phyloP scores from a whole-genome alignment of 2,797 vertebrate species.

The Cirrhinus molitorella region DNA sequence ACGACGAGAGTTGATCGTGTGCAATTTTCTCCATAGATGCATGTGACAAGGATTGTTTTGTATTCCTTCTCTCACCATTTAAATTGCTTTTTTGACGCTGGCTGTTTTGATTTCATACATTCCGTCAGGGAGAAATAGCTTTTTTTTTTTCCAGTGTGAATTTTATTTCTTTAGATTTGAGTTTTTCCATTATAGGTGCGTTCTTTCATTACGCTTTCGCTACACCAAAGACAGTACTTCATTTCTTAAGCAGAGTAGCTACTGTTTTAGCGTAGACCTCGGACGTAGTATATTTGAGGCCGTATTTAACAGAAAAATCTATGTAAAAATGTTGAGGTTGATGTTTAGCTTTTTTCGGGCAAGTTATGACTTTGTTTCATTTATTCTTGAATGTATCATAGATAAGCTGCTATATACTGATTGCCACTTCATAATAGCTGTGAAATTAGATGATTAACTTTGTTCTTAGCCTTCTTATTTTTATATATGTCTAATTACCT shows the following conservation, averaged over 20 bases:
- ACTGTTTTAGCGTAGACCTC: constrained; percentile 90
- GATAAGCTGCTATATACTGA: constrained; percentile 99
- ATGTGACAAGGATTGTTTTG: constrained; percentile 78
- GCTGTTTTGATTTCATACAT: constrained; percentile 90
- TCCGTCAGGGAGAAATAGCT: constrained; percentile 94
- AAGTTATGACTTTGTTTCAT: constrained; percentile 92
- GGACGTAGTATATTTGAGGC: constrained; percentile 87
- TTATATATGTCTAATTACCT: constrained; percentile 89
- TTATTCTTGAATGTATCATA: constrained; percentile 99
- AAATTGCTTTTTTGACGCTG: constrained; percentile 83
- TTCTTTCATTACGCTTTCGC: constrained; percentile 80
- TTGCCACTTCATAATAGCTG: constrained; percentile 99
- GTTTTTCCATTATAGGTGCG: constrained; percentile 71
- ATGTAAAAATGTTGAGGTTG: constrained; percentile 84
- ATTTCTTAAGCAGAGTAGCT: constrained; percentile 92
- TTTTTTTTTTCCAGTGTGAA: constrained; percentile 51
- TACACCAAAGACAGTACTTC: constrained; percentile 99
- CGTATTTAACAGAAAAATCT: constrained; percentile 74
- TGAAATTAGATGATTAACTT: constrained; percentile 98
- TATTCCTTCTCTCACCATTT: constrained; percentile 76
- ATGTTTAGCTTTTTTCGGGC: constrained; percentile 89
- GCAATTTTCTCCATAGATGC: constrained; percentile 88
- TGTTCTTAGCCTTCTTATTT: constrained; percentile 91
- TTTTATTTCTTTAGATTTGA: constrained; percentile 73
- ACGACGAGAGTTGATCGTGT: constrained; percentile 87